phyloP scores from a whole-genome alignment of 2,113 vertebrate genomes.

The Panthera tigris region DNA sequence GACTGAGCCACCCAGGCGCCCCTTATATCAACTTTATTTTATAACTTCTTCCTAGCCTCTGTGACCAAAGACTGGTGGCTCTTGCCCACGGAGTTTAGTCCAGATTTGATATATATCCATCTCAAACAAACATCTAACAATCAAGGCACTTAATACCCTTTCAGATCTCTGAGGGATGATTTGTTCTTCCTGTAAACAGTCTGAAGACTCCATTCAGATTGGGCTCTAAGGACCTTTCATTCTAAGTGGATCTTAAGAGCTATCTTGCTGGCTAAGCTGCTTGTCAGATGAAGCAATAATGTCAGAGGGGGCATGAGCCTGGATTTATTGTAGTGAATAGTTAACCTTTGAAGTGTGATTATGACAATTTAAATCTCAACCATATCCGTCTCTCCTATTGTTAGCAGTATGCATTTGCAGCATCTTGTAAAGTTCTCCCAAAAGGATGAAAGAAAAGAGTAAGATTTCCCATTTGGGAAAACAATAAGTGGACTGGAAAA shows the following conservation, averaged over 20 bases:
- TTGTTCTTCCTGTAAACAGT: constrained; percentile 13
- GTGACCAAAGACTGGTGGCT: not conserved
- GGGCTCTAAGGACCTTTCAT: not conserved
- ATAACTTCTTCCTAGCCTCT: not conserved
- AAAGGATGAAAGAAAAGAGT: not conserved
- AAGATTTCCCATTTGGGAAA: constrained; percentile 25
- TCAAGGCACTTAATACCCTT: not conserved
- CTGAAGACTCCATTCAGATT: not conserved
- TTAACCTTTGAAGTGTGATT: constrained; percentile 30
- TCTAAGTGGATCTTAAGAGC: not conserved
- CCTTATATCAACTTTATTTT: not conserved
- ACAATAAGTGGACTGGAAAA: not conserved
- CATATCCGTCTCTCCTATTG: not conserved
- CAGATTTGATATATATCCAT: not conserved
- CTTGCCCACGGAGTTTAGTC: not conserved
- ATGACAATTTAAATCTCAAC: not conserved
- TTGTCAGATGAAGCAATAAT: not conserved
- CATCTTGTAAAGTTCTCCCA: not conserved
- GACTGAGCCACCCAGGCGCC: no score
- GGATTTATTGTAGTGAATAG: not conserved
- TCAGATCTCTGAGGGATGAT: not conserved
- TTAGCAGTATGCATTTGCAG: not conserved
- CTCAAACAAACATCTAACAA: not conserved
- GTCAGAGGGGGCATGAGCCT: not conserved
- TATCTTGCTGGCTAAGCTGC: not conserved